Conservation (phyloP, 2,797 vertebrate species). For the Pyrocephalus nanus region DNA sequence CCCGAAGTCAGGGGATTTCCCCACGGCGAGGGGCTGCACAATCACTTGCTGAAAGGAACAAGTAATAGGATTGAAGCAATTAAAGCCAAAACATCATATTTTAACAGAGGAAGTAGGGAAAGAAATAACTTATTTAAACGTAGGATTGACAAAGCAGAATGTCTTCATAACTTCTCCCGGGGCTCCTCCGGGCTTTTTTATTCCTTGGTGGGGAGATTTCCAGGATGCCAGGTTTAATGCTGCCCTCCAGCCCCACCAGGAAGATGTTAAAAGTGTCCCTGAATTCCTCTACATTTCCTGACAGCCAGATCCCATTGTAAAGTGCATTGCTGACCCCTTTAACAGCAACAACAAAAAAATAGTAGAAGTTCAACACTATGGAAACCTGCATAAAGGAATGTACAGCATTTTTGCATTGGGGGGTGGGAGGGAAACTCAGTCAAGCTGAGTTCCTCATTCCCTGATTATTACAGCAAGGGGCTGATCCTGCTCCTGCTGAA, state of each 20-base stretch:
- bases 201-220: constrained; percentile 28
- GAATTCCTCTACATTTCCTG: constrained; percentile 66
- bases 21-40: constrained; percentile 73
- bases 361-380: constrained; percentile 73
- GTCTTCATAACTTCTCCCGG: neutral
- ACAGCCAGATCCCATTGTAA: constrained; percentile 58
- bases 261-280: constrained; percentile 58
- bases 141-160: neutral
- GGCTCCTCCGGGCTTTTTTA: neutral
- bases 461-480: constrained; percentile 26
- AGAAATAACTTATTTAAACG: constrained; percentile 53
- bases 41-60: constrained; percentile 70
- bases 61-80: constrained; percentile 72
- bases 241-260: constrained; percentile 26
- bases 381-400: constrained; percentile 75
- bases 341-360: constrained; percentile 56
- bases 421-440: constrained; percentile 14
- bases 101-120: constrained; percentile 6
- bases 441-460: constrained; percentile 43
- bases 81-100: constrained; percentile 65
- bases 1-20: constrained; percentile 71
- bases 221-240: neutral
- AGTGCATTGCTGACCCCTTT: constrained; percentile 71
- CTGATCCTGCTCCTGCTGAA: constrained; percentile 28
- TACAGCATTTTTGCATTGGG: constrained; percentile 69